phyloP scores from a whole-genome alignment of 2,888 invertebrate genomes.

The Lypha dubia region DNA sequence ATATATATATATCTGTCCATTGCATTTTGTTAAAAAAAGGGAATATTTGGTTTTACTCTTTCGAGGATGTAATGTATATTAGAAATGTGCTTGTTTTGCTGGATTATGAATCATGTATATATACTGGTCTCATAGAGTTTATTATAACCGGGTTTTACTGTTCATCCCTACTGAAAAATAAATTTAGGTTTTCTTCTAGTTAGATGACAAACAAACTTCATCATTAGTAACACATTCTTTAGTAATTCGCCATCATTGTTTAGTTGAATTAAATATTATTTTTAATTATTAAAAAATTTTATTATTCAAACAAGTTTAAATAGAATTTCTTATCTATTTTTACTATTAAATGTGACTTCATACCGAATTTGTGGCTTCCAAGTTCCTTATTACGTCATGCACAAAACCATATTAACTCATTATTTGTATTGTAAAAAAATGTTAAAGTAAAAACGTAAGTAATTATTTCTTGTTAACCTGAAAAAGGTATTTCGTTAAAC shows the following conservation, averaged over 20 bases:
- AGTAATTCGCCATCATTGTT: background rate
- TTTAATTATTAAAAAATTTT: background rate
- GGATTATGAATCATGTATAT: too few species aligned
- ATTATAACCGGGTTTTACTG: too few species aligned
- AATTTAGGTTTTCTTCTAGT: too few species aligned
- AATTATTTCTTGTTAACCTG: conserved; percentile 16
- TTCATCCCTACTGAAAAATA: too few species aligned
- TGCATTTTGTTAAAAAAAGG: too few species aligned
- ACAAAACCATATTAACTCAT: conserved; percentile 18
- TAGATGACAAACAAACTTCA: too few species aligned
- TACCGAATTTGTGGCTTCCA: conserved; percentile 2
- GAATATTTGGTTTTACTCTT: too few species aligned
- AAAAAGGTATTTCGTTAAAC: conserved; percentile 20
- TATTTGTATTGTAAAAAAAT: conserved; percentile 4
- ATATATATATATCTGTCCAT: too few species aligned
- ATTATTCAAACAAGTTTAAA: background rate
- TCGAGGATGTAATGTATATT: too few species aligned
- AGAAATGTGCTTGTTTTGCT: too few species aligned
- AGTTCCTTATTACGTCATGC: conserved; percentile 28
- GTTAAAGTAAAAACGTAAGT: background rate
- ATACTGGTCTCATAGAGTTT: too few species aligned
- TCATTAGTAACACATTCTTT: background rate
- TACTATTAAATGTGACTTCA: background rate
- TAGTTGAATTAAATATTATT: background rate
- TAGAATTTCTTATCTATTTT: conserved; percentile 20